A percentile compares a stretch with the other conserved stretches of the same genome.
Evolutionary conservation across 2,113 vertebrate species (phyloP).

Genomic region (Anguilla japonica): DNA sequence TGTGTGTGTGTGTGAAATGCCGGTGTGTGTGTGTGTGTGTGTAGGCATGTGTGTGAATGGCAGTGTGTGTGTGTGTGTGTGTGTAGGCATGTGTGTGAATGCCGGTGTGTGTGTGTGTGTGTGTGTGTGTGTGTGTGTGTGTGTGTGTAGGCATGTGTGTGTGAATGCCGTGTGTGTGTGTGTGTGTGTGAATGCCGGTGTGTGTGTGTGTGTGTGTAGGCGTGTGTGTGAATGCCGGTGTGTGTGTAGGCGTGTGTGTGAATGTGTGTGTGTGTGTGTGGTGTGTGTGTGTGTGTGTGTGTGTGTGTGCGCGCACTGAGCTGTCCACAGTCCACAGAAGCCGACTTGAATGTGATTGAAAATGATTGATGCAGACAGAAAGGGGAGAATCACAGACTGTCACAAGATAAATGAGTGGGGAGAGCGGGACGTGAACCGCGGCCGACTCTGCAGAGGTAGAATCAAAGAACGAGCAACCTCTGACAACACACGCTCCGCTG

Average conservation of each 20-base stretch:
- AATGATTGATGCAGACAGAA: conserved; percentile 65
- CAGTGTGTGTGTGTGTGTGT: too few relatives aligned
- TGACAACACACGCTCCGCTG: conserved; percentile 69
- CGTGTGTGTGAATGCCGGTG: background rate
- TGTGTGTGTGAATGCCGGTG: too few relatives aligned
- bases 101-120: too few relatives aligned
- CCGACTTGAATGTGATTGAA: conserved; percentile 55
- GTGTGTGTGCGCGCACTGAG: background rate
- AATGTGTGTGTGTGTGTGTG: conserved; percentile 23
- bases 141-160: too few relatives aligned
- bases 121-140: too few relatives aligned
- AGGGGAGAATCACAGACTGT: conserved; percentile 64
- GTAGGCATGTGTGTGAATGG: too few relatives aligned
- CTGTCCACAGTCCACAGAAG: conserved; percentile 1
- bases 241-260: conserved; percentile 21
- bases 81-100: too few relatives aligned
- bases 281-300: conserved; percentile 12
- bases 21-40: too few relatives aligned
- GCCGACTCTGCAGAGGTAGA: conserved; percentile 68
- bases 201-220: too few relatives aligned
- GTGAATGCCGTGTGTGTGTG: too few relatives aligned
- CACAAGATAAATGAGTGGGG: conserved; percentile 71
- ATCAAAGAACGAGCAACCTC: conserved; percentile 75
- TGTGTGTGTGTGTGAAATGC: too few relatives aligned
- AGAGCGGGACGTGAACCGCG: conserved; percentile 67